phyloP scores from a whole-genome alignment of 2,113 vertebrate genomes.

The Castor canadensis region DNA sequence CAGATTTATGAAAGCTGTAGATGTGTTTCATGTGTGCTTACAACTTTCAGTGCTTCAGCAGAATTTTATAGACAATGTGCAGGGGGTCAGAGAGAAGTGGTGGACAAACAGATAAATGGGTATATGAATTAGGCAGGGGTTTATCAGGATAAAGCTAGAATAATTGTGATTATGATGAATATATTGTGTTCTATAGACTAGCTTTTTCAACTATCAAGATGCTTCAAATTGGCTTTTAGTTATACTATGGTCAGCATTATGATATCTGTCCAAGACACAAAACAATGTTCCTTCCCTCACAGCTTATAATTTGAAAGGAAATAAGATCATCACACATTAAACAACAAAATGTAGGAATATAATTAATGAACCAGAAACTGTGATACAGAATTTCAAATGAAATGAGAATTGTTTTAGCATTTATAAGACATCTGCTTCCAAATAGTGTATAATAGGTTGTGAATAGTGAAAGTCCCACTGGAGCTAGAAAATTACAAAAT shows the following conservation, averaged over 20 bases:
- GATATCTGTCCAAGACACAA: not conserved
- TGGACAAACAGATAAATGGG: conserved; percentile 53
- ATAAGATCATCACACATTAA: conserved; percentile 47
- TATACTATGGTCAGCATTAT: conserved; percentile 10
- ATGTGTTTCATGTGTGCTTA: not conserved
- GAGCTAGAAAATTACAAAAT: not conserved
- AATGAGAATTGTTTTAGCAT: conserved; percentile 27
- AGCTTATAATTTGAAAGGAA: conserved; percentile 7
- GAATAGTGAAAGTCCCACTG: not conserved
- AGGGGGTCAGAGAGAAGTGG: conserved; percentile 16
- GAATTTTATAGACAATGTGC: conserved; percentile 47
- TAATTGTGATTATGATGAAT: conserved; percentile 55
- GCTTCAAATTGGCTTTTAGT: conserved; percentile 61
- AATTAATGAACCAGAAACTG: conserved; percentile 35
- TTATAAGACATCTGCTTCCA: conserved; percentile 6
- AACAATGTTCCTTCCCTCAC: not conserved
- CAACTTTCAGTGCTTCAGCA: not conserved
- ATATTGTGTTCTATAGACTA: conserved; percentile 43
- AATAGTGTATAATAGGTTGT: not conserved
- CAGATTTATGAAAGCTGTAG: conserved; percentile 38
- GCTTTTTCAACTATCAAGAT: conserved; percentile 37
- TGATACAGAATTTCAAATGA: conserved; percentile 15
- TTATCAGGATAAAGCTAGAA: conserved; percentile 53
- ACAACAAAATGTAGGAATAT: conserved; percentile 8
- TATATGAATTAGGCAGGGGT: conserved; percentile 63